Conservation (phyloP, 2,888 invertebrate species). For the Ophion obscuratus region DNA sequence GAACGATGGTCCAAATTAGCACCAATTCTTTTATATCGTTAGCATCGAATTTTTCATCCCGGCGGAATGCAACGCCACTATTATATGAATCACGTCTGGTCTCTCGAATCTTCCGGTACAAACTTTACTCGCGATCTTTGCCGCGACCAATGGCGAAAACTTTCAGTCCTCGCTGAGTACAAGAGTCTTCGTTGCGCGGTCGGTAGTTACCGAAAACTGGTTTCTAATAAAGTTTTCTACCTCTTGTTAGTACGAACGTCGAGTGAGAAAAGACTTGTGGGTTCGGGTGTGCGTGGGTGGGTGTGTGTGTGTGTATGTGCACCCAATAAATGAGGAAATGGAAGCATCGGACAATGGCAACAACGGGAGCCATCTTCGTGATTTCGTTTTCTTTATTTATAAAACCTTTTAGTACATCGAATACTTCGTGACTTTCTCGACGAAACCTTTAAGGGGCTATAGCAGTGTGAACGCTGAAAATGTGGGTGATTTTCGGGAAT, state of each 20-base stretch:
- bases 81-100: slow-evolving; percentile 57
- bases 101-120: slow-evolving; percentile 28
- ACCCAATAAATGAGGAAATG: slow-evolving; percentile 30
- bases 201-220: slow-evolving; percentile 58
- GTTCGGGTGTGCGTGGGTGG: too few relatives aligned
- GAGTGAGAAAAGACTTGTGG: slow-evolving; percentile 35
- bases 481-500: too few relatives aligned
- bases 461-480: too few relatives aligned
- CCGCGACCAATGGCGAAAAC: slow-evolving; percentile 41
- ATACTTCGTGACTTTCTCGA: slow-evolving; percentile 51
- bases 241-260: slow-evolving; percentile 60
- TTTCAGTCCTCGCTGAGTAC: slow-evolving; percentile 42
- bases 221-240: slow-evolving; percentile 66
- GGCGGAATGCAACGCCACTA: slow-evolving; percentile 1
- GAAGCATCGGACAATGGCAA: slow-evolving; percentile 53
- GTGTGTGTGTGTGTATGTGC: background rate
- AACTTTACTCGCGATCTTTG: slow-evolving; percentile 51
- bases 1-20: background rate
- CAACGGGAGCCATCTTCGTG: slow-evolving; percentile 34
- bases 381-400: slow-evolving; percentile 10
- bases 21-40: slow-evolving; percentile 1
- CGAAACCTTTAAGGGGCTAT: slow-evolving; percentile 24
- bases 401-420: slow-evolving; percentile 43
- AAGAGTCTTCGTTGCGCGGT: slow-evolving; percentile 15
- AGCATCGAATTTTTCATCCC: slow-evolving; percentile 9